Evolutionary conservation across 2,113 vertebrate species (phyloP), one percentile per base, ranked within the genome.

Genomic region (Furnarius figulus): DNA sequence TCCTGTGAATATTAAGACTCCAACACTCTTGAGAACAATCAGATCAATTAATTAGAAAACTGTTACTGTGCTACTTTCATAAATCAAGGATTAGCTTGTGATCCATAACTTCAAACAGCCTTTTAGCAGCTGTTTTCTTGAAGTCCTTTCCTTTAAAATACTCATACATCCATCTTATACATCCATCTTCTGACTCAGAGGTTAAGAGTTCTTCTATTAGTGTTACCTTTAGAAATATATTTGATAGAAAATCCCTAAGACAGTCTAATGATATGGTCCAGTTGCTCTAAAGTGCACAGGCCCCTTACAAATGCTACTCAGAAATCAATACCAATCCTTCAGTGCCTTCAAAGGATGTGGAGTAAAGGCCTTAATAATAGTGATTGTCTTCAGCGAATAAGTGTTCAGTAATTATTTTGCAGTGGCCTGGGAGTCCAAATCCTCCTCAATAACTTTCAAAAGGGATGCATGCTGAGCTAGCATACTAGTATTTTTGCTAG

Each of bases 271-370:
- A 65, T 83, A 72, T 6, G 46, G 85, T 86, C 68, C 50, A 88
- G 72, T 53, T 83, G 74, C 67, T 85, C 55, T 50, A 30, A 77
- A 80, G 35, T 71, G 52, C 73, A 86, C 31, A 39, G 61, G 44
- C 23, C 31, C 50, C 58, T 89, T 74, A 89, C 31, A 89, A 95
- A 78, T 39, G 74, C 62, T 87, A 39, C 56, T 87, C 35, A 87
- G 87, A 95, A 94, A 95, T 89, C 89, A 85, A 85, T 95, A 81
- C 39, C 39, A 59, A 66, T 81, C 87, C 59, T 87, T 91, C 70
- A 89, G 14, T 46, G 68, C 31, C 66, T 90, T 81, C 52, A 50
- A 89, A 89, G 42, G 28, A 42, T 75, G 84, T 42, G 61, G 46
- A 63, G 27, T 70, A 66, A 53, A 22, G 40, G 13, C 46, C 58